phyloP scores from a whole-genome alignment of 1,140 invertebrate genomes.

The Drosophila virilis region DNA sequence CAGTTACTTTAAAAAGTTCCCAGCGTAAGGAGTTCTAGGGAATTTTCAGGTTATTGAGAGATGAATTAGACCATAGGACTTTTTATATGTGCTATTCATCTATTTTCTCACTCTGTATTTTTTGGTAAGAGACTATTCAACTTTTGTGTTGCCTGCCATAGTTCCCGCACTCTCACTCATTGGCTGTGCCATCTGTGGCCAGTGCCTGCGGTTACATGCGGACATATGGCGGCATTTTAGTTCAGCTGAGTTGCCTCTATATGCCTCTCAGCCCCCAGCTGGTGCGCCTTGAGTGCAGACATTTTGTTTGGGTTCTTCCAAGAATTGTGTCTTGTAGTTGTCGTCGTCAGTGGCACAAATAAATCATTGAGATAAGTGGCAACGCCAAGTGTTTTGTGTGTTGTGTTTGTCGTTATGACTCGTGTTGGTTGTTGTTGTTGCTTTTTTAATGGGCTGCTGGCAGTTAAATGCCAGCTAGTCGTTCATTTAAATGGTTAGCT shows the following conservation, averaged over 20 bases:
- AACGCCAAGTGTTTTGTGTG: slow-evolving; percentile 40
- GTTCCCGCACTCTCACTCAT: slow-evolving; percentile 3
- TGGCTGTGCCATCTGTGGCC: slow-evolving; percentile 18
- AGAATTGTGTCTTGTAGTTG: slow-evolving; percentile 53
- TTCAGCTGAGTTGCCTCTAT: background rate
- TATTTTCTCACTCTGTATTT: background rate
- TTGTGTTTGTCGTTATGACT: slow-evolving; percentile 2
- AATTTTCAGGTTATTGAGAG: background rate
- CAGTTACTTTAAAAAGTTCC: too few relatives aligned
- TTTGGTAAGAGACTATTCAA: background rate
- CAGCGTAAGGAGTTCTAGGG: too few relatives aligned
- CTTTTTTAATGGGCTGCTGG: slow-evolving; percentile 36
- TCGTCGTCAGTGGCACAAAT: slow-evolving; percentile 58
- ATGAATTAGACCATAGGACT: background rate
- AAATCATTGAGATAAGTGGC: slow-evolving; percentile 75
- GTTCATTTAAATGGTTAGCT: slow-evolving; percentile 26
- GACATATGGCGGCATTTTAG: slow-evolving; percentile 10
- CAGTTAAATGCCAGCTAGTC: slow-evolving; percentile 12
- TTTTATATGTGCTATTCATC: background rate
- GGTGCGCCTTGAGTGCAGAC: slow-evolving; percentile 52
- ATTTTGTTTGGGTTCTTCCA: slow-evolving; percentile 58
- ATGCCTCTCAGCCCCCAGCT: background rate
- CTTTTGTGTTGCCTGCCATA: background rate
- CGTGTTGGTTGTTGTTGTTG: background rate
- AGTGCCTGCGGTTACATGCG: slow-evolving; percentile 16